Conservation (phyloP, 1,140 invertebrate species). For the Drosophila parvula region DNA sequence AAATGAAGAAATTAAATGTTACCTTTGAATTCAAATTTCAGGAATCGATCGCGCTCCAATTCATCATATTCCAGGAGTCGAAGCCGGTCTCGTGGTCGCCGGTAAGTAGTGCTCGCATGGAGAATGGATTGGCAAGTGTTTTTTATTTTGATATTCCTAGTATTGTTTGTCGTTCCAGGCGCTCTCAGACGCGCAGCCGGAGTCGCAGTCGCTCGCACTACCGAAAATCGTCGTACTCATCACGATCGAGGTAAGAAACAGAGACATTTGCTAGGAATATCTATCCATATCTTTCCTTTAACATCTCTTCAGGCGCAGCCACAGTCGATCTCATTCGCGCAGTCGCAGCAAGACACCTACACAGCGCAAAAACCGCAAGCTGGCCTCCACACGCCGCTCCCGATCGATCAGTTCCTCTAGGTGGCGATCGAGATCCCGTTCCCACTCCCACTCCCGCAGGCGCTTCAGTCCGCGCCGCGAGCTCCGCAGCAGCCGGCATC, state of each 20-base stretch:
- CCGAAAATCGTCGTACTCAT: conserved; percentile 76
- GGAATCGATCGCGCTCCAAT: conserved; percentile 81
- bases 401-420: conserved; percentile 81
- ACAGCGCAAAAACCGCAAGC: conserved; percentile 68
- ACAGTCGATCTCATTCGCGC: conserved; percentile 62
- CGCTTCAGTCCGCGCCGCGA: conserved; percentile 81
- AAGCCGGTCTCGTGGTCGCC: conserved; percentile 83
- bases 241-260: conserved; percentile 58
- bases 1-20: background rate
- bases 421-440: conserved; percentile 82
- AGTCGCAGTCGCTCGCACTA: conserved; percentile 77
- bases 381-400: conserved; percentile 79
- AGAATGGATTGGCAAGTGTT: conserved; percentile 26
- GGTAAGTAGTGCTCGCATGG: conserved; percentile 41
- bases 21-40: conserved; percentile 46
- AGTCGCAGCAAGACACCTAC: conserved; percentile 64
- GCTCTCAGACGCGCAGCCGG: conserved; percentile 64
- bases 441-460: conserved; percentile 62
- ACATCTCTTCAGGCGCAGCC: conserved; percentile 48
- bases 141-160: conserved; percentile 34
- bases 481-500: conserved; percentile 56
- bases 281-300: background rate
- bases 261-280: too few species aligned
- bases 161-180: conserved; percentile 70
- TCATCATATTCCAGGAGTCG: conserved; percentile 82